Evolutionary conservation across 1,140 invertebrate species (phyloP), one percentile per base, ranked within the genome.

Genomic region (Hylaeus anthracinus): DNA sequence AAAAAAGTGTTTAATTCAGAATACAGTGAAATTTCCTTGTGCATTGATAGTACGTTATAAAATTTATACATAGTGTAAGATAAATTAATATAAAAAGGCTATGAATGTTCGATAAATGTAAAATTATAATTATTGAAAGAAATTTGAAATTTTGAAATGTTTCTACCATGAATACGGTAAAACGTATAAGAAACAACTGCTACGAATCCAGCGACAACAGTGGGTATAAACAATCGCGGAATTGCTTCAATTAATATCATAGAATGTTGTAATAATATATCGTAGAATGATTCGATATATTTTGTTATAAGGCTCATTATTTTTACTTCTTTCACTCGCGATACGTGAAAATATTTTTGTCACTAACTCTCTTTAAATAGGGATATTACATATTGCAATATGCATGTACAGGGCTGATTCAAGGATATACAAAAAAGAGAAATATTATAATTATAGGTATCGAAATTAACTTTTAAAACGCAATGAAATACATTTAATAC

Each of bases 281-380:
- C 26, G 3, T 26, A 65, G n/a, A 79, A 48, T 0, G 61, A 73
- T 65, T 58, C 41, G 1, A 55, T n/a, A 12, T 65, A 3, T 43
- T 12, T 79, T 14, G 26, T 39, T 41, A 48, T 2, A 14, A 79
- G 69, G 6, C 71, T 73, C 77, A 79, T 79, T 2, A 3, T 71
- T 65, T 6, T 48, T 15, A 2, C 37, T 60, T 51, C 8, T 61
- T 39, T 6, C 5, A 10, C 37, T 26, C 5, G 12, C 1, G 10
- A 70, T 51, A 55, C n/a, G 4, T 51, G 4, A 14, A 41, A 60
- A 51, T 77, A 8, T 10, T 8, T 56, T 67, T 63, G 39, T 39
- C 2, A 6, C n/a, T 26, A 26, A 26, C 26, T 26, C 26, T 26
- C 26, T 26, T 26, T 0, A 26, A 26, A 26, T 26, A 26, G 26